These are phyloP conservation scores for Clarias macrocephalus DNA, from an alignment of 2,113 vertebrate genomes.

Conservation along the genomic window DNA sequence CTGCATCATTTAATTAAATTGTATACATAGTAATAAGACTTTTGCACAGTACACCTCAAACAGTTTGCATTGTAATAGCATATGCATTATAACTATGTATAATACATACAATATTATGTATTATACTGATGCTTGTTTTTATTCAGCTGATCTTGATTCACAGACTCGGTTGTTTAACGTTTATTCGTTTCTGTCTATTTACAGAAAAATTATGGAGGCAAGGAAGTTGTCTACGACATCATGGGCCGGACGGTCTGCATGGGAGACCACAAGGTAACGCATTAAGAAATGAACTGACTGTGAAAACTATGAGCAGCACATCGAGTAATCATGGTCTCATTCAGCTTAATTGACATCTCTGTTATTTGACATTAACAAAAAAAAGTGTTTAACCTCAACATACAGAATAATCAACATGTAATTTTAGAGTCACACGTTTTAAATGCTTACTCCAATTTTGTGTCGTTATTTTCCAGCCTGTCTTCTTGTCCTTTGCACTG, in stretches of 20 bases:
- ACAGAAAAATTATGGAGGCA: constrained; percentile 63
- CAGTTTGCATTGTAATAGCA: too few species aligned
- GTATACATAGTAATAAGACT: too few species aligned
- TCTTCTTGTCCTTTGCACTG: constrained; percentile 76
- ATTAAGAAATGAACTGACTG: neutral
- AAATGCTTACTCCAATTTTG: neutral
- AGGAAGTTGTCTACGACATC: constrained; percentile 69
- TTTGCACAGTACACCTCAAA: too few species aligned
- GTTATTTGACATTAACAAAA: too few species aligned
- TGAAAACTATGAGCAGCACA: neutral
- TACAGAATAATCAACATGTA: neutral
- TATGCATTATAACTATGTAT: neutral
- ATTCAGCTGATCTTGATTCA: neutral
- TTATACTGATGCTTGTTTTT: too few species aligned
- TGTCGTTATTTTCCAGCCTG: constrained; percentile 66
- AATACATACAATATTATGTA: too few species aligned
- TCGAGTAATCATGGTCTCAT: neutral
- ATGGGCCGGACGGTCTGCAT: constrained; percentile 77
- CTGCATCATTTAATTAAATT: too few species aligned
- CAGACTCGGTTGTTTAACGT: neutral
- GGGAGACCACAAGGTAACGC: constrained; percentile 81
- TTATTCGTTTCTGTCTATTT: neutral
- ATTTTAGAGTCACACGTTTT: neutral
- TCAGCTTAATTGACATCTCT: neutral
- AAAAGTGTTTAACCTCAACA: neutral